Evolutionary conservation across 2,888 invertebrate genomes (phyloP).

Genomic region (Microctonus aethiopoides): DNA sequence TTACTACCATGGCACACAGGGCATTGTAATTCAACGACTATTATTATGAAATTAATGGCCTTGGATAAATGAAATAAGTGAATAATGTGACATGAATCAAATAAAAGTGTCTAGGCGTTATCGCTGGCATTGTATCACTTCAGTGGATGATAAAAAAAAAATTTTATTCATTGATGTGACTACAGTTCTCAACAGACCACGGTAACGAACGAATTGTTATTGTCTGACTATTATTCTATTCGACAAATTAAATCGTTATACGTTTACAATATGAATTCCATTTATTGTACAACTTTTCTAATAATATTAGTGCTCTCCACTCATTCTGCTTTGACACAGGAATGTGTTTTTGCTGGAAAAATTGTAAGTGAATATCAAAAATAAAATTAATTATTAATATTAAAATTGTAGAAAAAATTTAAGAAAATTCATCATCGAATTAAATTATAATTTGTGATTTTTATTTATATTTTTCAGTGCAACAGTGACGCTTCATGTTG

Average conservation of each 20-base stretch:
- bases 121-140: not conserved
- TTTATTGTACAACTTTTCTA: not conserved
- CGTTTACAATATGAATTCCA: not conserved
- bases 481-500: slow-evolving; percentile 70
- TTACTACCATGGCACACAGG: not conserved
- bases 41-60: not conserved
- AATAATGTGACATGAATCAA: too few species aligned
- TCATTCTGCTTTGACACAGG: not conserved
- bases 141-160: not conserved
- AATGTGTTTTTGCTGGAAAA: not conserved
- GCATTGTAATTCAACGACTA: not conserved
- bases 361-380: not conserved
- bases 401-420: too few species aligned
- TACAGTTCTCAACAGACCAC: not conserved
- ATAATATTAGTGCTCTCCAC: not conserved
- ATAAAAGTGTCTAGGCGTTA: not conserved
- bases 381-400: too few species aligned
- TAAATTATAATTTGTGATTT: not conserved
- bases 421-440: too few species aligned
- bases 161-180: not conserved
- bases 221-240: not conserved
- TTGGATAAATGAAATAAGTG: not conserved
- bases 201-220: not conserved
- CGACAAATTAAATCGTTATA: not conserved
- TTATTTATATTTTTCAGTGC: slow-evolving; percentile 63